Evolutionary conservation across 2,113 vertebrate genomes (phyloP).

Genomic region (Ginglymostoma cirratum): DNA sequence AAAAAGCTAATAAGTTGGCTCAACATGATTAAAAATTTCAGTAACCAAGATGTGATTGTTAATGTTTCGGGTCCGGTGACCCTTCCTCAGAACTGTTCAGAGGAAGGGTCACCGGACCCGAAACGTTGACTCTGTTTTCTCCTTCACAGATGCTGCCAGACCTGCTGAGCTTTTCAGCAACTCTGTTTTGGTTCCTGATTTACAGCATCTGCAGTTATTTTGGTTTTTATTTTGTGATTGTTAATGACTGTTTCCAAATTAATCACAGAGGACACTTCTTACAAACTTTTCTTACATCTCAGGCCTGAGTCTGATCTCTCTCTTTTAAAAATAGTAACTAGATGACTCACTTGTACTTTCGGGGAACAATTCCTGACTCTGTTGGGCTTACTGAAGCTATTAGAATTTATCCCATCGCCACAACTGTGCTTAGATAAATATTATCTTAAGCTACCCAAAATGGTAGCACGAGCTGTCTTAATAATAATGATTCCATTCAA

Average conservation of each 20-base stretch:
- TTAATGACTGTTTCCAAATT: not conserved
- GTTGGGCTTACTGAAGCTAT: not conserved
- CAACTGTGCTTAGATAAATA: not conserved
- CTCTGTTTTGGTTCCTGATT: no score
- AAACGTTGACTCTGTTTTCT: no score
- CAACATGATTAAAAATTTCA: no score
- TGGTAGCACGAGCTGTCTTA: not conserved
- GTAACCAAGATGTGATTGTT: not conserved
- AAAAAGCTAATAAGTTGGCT: not conserved
- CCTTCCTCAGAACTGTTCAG: no score
- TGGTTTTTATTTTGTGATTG: not conserved
- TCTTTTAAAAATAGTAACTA: not conserved
- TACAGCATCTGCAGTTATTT: not conserved
- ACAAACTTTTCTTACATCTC: not conserved
- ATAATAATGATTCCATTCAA: not conserved
- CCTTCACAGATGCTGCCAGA: no score
- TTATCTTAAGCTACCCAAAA: not conserved
- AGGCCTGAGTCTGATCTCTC: not conserved
- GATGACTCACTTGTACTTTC: not conserved
- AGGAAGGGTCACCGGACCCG: no score
- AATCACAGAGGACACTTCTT: not conserved
- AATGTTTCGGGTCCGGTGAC: no score
- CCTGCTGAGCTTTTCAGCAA: no score
- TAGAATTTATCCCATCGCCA: not conserved
- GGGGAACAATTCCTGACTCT: not conserved